These are phyloP conservation scores for Epinephelus coioides DNA, from an alignment of 2,797 vertebrate species.

Conservation along the genomic window DNA sequence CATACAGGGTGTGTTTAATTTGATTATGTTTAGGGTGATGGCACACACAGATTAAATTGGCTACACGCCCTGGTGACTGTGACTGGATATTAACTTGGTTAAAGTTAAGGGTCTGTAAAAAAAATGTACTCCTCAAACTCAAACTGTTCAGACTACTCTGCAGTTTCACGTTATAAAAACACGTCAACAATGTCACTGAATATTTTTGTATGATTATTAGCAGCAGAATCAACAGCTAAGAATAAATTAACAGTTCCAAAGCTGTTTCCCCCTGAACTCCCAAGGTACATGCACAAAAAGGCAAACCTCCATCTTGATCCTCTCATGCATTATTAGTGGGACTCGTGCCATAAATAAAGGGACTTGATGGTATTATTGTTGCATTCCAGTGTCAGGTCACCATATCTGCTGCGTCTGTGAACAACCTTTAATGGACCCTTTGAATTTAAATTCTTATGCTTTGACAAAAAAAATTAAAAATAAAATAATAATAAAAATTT, in stretches of 20 bases:
- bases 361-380: too few species aligned
- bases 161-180: background rate
- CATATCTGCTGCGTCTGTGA: background rate
- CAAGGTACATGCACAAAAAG: too few species aligned
- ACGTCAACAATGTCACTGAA: background rate
- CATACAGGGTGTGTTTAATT: conserved; percentile 9
- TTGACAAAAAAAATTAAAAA: too few species aligned
- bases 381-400: background rate
- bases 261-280: background rate
- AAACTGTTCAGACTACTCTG: background rate
- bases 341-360: too few species aligned
- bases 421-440: background rate
- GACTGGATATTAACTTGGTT: conserved; percentile 10
- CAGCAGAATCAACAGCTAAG: background rate
- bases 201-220: background rate
- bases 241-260: background rate
- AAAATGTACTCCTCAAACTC: background rate
- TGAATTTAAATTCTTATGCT: background rate
- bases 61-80: background rate
- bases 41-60: background rate
- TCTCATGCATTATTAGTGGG: too few species aligned
- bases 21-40: background rate
- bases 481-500: too few species aligned
- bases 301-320: too few species aligned
- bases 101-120: background rate